Conservation (phyloP, 23 tunicate species). For the Trididemnum clinides region DNA sequence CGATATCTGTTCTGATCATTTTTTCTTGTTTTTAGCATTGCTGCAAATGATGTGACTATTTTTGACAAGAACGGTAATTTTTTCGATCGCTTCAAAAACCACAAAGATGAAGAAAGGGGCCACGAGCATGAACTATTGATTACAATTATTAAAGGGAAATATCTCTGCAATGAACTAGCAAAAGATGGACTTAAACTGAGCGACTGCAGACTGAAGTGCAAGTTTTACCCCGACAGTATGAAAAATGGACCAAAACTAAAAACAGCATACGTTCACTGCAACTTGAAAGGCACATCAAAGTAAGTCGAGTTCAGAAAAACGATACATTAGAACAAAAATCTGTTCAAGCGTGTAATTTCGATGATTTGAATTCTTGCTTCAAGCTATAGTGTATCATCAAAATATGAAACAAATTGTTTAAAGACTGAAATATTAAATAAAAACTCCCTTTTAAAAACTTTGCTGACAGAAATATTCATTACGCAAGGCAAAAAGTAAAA, state of each 20-base stretch:
- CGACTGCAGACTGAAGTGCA: slow-evolving; percentile 2
- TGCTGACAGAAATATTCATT: too few species aligned
- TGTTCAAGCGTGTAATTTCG: too few species aligned
- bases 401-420: too few species aligned
- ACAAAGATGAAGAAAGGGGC: slow-evolving; percentile 18
- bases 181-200: not conserved
- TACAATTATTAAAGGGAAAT: slow-evolving; percentile 15
- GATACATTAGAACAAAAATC: too few species aligned
- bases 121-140: not conserved
- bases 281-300: slow-evolving; percentile 21
- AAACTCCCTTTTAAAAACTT: too few species aligned
- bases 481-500: too few species aligned
- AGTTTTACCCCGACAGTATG: slow-evolving; percentile 12
- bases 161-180: not conserved
- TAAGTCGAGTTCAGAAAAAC: too few species aligned
- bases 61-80: slow-evolving; percentile 16
- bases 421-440: too few species aligned
- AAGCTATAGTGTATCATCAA: too few species aligned
- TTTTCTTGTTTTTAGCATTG: slow-evolving; percentile 13
- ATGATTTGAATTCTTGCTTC: too few species aligned
- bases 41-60: slow-evolving; percentile 2
- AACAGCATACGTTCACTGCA: slow-evolving; percentile 11
- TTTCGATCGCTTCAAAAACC: slow-evolving; percentile 17
- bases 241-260: slow-evolving; percentile 1
- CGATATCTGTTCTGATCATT: not conserved